Percentiles rank a stretch among this genome's conserved stretches.
Conservation (phyloP, 1,140 invertebrate species). For the Heliconius melpomene region DNA sequence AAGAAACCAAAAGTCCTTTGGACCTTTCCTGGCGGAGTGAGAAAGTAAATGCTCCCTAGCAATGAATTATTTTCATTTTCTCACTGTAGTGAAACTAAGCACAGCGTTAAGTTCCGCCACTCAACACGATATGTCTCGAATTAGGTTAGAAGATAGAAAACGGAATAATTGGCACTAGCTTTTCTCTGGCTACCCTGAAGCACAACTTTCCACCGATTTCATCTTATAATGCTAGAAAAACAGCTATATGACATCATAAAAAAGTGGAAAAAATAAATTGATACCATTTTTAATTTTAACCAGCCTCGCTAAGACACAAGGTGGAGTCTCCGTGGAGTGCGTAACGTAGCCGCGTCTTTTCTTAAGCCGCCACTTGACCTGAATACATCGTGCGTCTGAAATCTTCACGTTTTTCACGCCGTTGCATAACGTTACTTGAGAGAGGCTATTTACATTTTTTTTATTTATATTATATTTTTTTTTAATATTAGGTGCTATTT, state of each 20-base stretch:
- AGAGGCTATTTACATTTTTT: neutral
- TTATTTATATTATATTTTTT: conserved; percentile 4
- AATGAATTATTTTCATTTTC: neutral
- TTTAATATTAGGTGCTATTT: neutral
- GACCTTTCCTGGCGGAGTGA: too few relatives aligned
- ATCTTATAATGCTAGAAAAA: too few relatives aligned
- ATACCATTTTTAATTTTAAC: conserved; percentile 6
- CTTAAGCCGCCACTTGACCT: conserved; percentile 39
- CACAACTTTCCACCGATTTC: too few relatives aligned
- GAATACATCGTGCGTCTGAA: conserved; percentile 38
- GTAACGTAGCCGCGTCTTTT: conserved; percentile 38
- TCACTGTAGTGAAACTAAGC: neutral
- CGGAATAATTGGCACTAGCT: neutral
- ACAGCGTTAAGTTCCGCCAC: neutral
- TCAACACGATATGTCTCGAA: neutral
- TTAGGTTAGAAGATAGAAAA: neutral
- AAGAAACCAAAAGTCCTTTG: too few relatives aligned
- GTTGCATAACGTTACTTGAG: conserved; percentile 17
- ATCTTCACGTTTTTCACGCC: conserved; percentile 25
- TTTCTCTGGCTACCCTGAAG: neutral
- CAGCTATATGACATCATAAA: neutral
- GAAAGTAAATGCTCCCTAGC: too few relatives aligned
- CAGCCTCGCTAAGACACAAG: neutral
- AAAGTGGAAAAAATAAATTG: neutral
- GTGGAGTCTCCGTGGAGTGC: conserved; percentile 31